Evolutionary conservation across 2,113 vertebrate genomes (phyloP).

Genomic region (Lagopus leucura): DNA sequence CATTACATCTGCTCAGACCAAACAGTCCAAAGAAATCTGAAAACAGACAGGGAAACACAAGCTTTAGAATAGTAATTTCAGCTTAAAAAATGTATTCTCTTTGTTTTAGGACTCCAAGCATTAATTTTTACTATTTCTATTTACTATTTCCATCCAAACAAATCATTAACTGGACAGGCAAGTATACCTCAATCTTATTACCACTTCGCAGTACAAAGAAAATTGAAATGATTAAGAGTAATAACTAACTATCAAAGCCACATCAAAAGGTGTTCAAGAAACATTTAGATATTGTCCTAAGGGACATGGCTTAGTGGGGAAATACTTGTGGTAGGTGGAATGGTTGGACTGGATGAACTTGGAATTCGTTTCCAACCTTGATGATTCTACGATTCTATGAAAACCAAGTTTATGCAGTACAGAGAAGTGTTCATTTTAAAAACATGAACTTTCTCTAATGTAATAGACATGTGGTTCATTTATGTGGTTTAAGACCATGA

Average conservation of each 20-base stretch:
- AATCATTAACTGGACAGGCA: rapidly evolving
- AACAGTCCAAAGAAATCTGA: background rate
- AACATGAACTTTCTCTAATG: background rate
- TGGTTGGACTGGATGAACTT: too few relatives aligned
- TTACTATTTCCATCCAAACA: background rate
- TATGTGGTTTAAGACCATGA: rapidly evolving
- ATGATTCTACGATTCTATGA: too few relatives aligned
- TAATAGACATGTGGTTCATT: background rate
- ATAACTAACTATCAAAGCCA: background rate
- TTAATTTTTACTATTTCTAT: background rate
- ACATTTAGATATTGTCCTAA: too few relatives aligned
- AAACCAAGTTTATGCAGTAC: background rate
- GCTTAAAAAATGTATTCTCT: background rate
- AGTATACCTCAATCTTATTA: background rate
- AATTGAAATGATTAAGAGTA: background rate
- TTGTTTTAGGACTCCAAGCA: background rate
- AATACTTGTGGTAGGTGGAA: too few relatives aligned
- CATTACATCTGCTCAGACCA: background rate
- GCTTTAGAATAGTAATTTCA: background rate
- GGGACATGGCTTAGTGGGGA: too few relatives aligned
- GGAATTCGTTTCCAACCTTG: too few relatives aligned
- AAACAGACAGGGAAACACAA: background rate
- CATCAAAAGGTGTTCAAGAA: background rate
- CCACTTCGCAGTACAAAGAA: background rate
- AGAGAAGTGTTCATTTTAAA: rapidly evolving